phyloP scores from a whole-genome alignment of 2,797 vertebrate species.

The Pseudochaenichthys georgianus region DNA sequence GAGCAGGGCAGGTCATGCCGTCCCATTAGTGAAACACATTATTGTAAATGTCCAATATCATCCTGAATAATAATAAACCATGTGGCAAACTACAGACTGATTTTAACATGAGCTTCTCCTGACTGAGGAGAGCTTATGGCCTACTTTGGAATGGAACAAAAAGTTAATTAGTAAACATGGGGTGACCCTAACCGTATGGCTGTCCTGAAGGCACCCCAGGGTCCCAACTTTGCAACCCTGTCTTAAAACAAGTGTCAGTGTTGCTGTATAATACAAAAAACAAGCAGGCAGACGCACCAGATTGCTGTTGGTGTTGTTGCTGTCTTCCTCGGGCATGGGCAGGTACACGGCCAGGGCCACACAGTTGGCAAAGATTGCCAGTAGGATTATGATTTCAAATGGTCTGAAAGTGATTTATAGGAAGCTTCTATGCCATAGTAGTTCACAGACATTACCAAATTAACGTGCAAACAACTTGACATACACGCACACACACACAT shows the following conservation, averaged over 20 bases:
- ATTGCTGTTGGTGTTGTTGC: constrained; percentile 90
- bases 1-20: too few relatives aligned
- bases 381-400: constrained; percentile 94
- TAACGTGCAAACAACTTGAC: background rate
- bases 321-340: constrained; percentile 95
- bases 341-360: constrained; percentile 93
- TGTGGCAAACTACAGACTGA: too few relatives aligned
- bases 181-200: too few relatives aligned
- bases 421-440: constrained; percentile 18
- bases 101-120: too few relatives aligned
- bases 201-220: background rate
- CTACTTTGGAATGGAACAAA: too few relatives aligned
- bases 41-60: too few relatives aligned
- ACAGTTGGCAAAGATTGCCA: constrained; percentile 91
- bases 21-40: too few relatives aligned
- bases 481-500: background rate
- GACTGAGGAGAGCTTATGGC: too few relatives aligned
- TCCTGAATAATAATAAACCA: too few relatives aligned
- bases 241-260: background rate
- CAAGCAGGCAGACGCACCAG: constrained; percentile 84
- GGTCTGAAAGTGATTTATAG: constrained; percentile 81
- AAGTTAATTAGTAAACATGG: too few relatives aligned
- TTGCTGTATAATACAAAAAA: constrained; percentile 10
- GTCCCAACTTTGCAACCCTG: background rate
- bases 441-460: background rate